Percentiles rank a stretch among this genome's conserved stretches.
phyloP scores from a whole-genome alignment of 2,113 vertebrate species.

The Pogonocichla stellata region DNA sequence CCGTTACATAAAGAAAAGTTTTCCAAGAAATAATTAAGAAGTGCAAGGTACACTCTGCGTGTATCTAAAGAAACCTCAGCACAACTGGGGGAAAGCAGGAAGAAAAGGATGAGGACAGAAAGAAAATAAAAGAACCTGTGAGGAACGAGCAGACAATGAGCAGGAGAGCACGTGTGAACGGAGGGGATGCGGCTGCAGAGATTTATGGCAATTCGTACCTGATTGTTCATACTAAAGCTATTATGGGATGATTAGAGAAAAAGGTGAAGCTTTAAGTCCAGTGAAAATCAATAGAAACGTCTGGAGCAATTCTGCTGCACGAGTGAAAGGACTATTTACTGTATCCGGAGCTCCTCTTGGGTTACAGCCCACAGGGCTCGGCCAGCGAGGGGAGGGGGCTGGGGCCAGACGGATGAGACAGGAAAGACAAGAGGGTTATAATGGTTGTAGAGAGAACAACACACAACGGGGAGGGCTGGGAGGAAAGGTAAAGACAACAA shows the following conservation, averaged over 20 bases:
- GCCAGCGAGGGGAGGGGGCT: neutral
- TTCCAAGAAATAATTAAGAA: neutral
- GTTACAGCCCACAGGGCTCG: constrained; percentile 41
- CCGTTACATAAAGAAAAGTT: neutral
- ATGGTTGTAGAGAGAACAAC: neutral
- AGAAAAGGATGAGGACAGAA: constrained; percentile 19
- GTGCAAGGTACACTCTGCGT: neutral
- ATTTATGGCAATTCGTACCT: constrained; percentile 98
- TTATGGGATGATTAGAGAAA: constrained; percentile 99
- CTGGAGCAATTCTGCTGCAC: constrained; percentile 94
- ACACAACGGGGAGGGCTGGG: neutral
- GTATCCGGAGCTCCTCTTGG: constrained; percentile 75
- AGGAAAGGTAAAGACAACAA: neutral
- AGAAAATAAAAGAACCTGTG: constrained; percentile 41
- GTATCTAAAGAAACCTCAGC: neutral
- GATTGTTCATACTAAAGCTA: constrained; percentile 99
- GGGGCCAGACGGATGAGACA: neutral
- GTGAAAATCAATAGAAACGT: constrained; percentile 99
- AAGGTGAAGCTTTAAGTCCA: constrained; percentile 99
- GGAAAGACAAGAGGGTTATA: neutral
- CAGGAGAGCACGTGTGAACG: neutral
- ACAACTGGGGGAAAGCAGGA: neutral
- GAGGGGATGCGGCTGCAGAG: constrained; percentile 81
- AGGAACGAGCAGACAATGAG: constrained; percentile 73
- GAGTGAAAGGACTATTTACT: constrained; percentile 84